Evolutionary conservation across 2,797 vertebrate genomes (phyloP).

Genomic region (Scleropages formosus): DNA sequence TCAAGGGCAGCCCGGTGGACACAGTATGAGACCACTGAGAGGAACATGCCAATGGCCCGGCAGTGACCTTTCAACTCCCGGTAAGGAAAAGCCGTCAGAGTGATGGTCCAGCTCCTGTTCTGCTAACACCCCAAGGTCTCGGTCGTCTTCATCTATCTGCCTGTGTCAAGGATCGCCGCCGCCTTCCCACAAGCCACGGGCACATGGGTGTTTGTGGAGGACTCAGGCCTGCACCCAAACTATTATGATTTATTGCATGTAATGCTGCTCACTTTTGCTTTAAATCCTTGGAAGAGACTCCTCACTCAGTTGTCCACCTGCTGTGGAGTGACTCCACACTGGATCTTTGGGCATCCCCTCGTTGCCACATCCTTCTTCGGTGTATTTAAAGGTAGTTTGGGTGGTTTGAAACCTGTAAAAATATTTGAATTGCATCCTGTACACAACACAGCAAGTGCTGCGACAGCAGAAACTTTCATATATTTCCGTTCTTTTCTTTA

Average conservation of each 20-base stretch:
- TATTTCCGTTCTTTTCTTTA: too few relatives aligned
- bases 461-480: neutral
- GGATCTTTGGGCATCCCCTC: neutral
- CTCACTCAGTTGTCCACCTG: neutral
- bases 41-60: too few relatives aligned
- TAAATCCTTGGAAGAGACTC: neutral
- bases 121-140: too few relatives aligned
- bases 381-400: slow-evolving; percentile 8
- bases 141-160: neutral
- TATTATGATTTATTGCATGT: slow-evolving; percentile 21
- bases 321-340: neutral
- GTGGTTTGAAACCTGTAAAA: slow-evolving; percentile 24
- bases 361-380: neutral
- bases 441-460: too few relatives aligned
- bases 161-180: too few relatives aligned
- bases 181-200: too few relatives aligned
- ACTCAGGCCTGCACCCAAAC: neutral
- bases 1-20: too few relatives aligned
- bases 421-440: slow-evolving; percentile 4
- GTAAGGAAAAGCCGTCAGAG: too few relatives aligned
- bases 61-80: too few relatives aligned
- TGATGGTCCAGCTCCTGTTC: too few relatives aligned
- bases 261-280: slow-evolving; percentile 30
- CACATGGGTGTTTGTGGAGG: neutral
- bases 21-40: too few relatives aligned